Evolutionary conservation across 2,797 vertebrate species (phyloP).

Genomic region (Typhlichthys eigenmanni): DNA sequence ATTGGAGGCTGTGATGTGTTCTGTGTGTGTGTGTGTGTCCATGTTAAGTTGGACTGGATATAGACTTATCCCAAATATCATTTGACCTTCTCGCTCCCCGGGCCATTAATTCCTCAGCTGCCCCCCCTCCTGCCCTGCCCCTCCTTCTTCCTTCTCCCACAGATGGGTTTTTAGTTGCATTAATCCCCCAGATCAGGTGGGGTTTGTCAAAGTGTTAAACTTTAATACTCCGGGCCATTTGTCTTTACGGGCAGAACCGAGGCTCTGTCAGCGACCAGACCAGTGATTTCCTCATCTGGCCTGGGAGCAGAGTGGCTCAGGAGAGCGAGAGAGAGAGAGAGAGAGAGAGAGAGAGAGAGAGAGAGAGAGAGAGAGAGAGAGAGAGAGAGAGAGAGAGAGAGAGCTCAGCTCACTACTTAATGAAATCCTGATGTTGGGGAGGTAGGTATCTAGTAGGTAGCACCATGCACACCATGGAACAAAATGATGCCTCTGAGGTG

Average conservation of each 20-base stretch:
- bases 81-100: conserved; percentile 69
- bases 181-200: conserved; percentile 85
- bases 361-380: conserved; percentile 37
- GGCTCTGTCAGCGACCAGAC: conserved; percentile 86
- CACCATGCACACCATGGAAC: conserved; percentile 45
- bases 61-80: conserved; percentile 74
- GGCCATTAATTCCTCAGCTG: conserved; percentile 58
- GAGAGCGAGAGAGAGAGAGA: conserved; percentile 38
- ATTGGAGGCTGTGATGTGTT: too few relatives aligned
- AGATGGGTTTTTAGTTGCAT: conserved; percentile 79
- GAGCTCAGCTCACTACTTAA: conserved; percentile 54
- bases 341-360: conserved; percentile 55
- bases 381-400: conserved; percentile 27
- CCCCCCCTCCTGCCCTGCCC: background rate
- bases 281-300: conserved; percentile 85
- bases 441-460: conserved; percentile 49
- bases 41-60: conserved; percentile 40
- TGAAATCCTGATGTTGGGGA: conserved; percentile 73
- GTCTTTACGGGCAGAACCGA: conserved; percentile 79
- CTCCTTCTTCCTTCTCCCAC: conserved; percentile 10
- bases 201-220: conserved; percentile 84
- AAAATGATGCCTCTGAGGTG: conserved; percentile 53
- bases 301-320: conserved; percentile 73
- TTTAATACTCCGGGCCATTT: conserved; percentile 85
- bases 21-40: too few relatives aligned